These are phyloP conservation scores for Loxodonta africana DNA, from an alignment of 2,113 vertebrate species.

Conservation along the genomic window DNA sequence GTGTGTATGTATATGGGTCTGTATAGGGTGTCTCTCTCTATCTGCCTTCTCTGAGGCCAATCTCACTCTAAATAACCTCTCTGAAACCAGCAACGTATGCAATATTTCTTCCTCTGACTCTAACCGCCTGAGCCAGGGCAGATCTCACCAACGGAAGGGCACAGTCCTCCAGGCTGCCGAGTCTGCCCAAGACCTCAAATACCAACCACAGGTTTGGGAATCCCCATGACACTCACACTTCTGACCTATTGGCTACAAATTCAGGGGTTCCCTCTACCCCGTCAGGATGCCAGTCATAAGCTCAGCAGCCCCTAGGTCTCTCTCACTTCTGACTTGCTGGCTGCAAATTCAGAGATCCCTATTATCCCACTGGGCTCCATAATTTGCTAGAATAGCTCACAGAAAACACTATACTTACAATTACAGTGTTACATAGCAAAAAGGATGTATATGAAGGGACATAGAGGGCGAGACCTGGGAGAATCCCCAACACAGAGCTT, in stretches of 20 bases:
- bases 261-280: too few species aligned
- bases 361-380: background rate
- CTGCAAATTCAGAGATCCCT: background rate
- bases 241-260: background rate
- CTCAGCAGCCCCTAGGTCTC: background rate
- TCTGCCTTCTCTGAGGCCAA: background rate
- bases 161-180: background rate
- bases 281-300: too few species aligned
- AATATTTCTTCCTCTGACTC: background rate
- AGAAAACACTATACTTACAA: background rate
- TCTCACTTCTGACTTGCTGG: background rate
- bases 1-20: background rate
- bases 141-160: background rate
- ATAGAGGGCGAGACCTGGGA: background rate
- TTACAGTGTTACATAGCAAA: background rate
- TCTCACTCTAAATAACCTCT: background rate
- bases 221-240: background rate
- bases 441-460: background rate
- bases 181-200: background rate
- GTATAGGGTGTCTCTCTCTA: background rate
- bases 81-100: background rate
- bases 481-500: background rate
- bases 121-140: background rate
- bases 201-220: background rate
- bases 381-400: background rate